phyloP scores from a whole-genome alignment of 2,888 invertebrate genomes.

The Limnephilus lunatus region DNA sequence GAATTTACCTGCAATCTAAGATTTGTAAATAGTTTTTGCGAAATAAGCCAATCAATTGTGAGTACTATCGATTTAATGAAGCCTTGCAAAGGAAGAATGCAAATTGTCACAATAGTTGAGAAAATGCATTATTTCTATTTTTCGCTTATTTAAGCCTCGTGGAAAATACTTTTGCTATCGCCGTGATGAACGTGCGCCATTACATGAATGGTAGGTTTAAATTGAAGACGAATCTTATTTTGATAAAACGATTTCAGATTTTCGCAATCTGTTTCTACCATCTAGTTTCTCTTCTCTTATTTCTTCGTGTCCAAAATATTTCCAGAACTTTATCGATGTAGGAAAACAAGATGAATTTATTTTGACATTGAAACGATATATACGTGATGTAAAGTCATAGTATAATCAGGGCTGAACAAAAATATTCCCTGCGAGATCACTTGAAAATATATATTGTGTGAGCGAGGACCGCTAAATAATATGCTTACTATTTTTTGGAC shows the following conservation, averaged over 20 bases:
- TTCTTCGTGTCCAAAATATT: neutral
- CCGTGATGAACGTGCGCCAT: too few species aligned
- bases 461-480: too few species aligned
- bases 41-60: neutral
- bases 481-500: too few species aligned
- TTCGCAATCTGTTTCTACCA: neutral
- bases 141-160: neutral
- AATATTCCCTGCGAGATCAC: too few species aligned
- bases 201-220: too few species aligned
- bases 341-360: neutral
- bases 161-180: neutral
- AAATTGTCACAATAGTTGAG: neutral
- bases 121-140: neutral
- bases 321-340: too few species aligned
- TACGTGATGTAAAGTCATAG: neutral
- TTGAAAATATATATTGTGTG: too few species aligned
- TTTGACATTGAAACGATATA: neutral
- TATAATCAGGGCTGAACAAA: neutral
- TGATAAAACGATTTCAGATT: neutral
- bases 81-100: neutral
- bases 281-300: neutral
- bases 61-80: neutral
- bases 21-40: neutral
- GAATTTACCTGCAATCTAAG: neutral
- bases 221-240: neutral